A percentile compares a stretch with the other conserved stretches of the same genome.
Evolutionary conservation across 37 sponge, comb jelly and placozoan species (phyloP).

Genomic region (Amphimedon queenslandica): DNA sequence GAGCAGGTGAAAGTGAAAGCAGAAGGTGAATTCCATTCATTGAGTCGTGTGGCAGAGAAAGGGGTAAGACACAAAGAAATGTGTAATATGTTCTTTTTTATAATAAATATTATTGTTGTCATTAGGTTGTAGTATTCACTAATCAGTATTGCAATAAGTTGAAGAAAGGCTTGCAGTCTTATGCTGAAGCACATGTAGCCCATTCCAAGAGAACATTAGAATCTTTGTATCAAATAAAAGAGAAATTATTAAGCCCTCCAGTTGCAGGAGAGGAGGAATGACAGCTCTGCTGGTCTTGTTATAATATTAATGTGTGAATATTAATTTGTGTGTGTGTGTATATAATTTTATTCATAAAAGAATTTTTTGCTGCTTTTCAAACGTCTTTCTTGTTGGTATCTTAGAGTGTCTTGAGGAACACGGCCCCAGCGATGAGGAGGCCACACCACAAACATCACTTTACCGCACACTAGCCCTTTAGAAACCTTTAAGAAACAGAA

Average conservation of each 20-base stretch:
- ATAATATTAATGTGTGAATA: no score
- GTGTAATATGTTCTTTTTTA: no score
- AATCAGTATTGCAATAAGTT: slow-evolving; percentile 7
- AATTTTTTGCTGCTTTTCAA: no score
- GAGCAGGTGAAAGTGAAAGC: slow-evolving; percentile 26
- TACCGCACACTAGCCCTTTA: slow-evolving; percentile 31
- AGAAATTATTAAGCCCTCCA: neutral
- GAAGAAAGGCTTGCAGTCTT: slow-evolving; percentile 13
- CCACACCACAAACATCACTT: slow-evolving; percentile 45
- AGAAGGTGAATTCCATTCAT: slow-evolving; percentile 2
- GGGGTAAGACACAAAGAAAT: no score
- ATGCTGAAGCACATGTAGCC: slow-evolving; percentile 34
- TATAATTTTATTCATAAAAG: no score
- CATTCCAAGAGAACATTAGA: slow-evolving; percentile 27
- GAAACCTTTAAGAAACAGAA: slow-evolving; percentile 18
- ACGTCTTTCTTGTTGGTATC: neutral
- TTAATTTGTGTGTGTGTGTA: no score
- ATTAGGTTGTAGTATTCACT: slow-evolving; percentile 29
- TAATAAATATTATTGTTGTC: no score
- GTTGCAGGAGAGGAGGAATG: no score
- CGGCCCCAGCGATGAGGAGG: slow-evolving; percentile 43
- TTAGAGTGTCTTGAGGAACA: neutral
- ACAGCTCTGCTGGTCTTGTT: no score
- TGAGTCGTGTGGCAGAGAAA: slow-evolving; percentile 26
- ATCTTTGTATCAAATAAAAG: slow-evolving; percentile 10